These are phyloP conservation scores for Syndactyla subalaris DNA, from an alignment of 2,797 vertebrate genomes.

Conservation along the genomic window DNA sequence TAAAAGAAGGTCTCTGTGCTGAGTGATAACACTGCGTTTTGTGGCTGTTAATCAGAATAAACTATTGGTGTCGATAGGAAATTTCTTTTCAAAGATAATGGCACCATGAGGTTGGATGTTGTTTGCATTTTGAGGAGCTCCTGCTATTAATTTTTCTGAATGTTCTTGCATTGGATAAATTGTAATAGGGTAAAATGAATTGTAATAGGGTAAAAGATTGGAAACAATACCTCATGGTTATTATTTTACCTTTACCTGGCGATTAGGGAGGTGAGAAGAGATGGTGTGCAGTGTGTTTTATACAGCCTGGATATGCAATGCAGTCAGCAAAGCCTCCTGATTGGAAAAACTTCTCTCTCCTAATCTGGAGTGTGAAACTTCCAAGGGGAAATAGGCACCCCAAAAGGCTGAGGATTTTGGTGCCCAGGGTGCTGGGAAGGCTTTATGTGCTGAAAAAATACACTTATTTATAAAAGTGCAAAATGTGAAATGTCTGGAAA, in stretches of 20 bases:
- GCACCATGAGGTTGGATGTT: fast-evolving
- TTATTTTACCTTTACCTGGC: neutral
- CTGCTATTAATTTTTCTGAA: neutral
- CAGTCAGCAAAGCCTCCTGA: neutral
- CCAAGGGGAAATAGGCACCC: neutral
- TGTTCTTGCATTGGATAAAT: neutral
- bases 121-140: neutral
- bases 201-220: neutral
- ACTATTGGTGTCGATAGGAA: neutral
- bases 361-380: neutral
- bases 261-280: neutral
- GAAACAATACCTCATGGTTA: neutral
- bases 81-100: neutral
- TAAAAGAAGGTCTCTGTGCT: neutral
- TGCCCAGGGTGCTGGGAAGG: neutral
- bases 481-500: neutral
- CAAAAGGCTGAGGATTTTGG: neutral
- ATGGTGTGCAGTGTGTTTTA: neutral
- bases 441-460: neutral
- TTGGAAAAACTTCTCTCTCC: neutral
- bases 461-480: neutral
- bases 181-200: neutral
- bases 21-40: neutral
- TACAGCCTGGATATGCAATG: neutral
- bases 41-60: neutral